Evolutionary conservation across 2,888 invertebrate genomes (phyloP).

Genomic region (Gymnosoma rotundatum): DNA sequence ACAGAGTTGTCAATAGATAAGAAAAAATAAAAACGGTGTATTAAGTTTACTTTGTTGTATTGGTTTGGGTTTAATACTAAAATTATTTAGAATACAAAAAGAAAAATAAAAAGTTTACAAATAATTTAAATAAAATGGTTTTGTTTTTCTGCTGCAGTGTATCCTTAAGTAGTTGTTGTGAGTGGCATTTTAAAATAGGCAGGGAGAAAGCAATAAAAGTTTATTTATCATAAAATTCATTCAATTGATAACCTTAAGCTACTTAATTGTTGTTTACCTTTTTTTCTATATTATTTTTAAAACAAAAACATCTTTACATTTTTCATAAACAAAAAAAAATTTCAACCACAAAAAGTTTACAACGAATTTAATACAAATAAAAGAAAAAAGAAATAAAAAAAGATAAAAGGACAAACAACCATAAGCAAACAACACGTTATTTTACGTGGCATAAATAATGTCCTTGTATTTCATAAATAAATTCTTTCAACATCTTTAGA

Average conservation of each 20-base stretch:
- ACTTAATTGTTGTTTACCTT: constrained; percentile 35
- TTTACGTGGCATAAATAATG: constrained; percentile 66
- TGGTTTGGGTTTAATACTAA: constrained; percentile 6
- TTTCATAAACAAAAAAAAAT: constrained; percentile 11
- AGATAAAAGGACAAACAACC: neutral
- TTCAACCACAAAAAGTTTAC: constrained; percentile 1
- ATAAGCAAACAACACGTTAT: constrained; percentile 45
- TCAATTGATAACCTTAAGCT: constrained; percentile 68
- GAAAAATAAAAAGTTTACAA: neutral
- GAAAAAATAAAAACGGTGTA: neutral
- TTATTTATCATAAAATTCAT: constrained; percentile 45
- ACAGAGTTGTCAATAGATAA: constrained; percentile 3
- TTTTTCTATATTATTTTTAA: constrained; percentile 4
- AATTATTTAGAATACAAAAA: neutral
- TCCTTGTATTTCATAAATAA: constrained; percentile 65
- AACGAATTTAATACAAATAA: constrained; percentile 4
- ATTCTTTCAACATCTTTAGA: constrained; percentile 44
- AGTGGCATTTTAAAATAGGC: neutral
- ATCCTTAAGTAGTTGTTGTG: neutral
- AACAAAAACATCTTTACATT: neutral
- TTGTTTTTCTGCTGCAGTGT: too few species aligned
- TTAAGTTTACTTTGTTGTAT: constrained; percentile 10
- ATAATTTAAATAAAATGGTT: neutral
- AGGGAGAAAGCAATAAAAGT: neutral
- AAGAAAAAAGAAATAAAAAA: neutral